Base-by-base conservation (phyloP, 2,797 vertebrate species). In the Pempheris klunzingeri region DNA sequence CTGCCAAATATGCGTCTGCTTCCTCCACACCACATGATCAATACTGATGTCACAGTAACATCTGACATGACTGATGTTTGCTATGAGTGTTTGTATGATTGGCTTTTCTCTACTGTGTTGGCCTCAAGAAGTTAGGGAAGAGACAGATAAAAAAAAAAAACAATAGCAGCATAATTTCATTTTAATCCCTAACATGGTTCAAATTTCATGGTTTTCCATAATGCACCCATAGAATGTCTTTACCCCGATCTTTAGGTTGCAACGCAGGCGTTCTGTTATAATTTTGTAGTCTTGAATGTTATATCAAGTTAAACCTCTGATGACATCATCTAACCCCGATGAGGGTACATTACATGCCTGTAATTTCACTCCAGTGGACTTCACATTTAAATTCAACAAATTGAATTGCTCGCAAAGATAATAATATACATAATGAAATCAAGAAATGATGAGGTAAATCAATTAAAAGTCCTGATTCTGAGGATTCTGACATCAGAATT, bases 1-100 rank as follows among this genome's bases (percentile, higher is more conserved):
- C 81, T 76, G 90, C 85, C 89, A 93, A 90, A 87, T 70, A 85
- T 46, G 65, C 88, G 92, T 87, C 68, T 18, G 67, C 80, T 80
- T 69, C 65, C 54, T 71, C 50, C 60, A 14, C 8, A 44, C 24
- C 38, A n/a, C 70, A 71, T 88, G 91, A 94, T 92, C 92, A 89
- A 92, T 92, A 83, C 80, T 74, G 88, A 91, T 83, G 59, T 53
- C 77, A 83, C 80, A 41, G 65, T 54, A 80, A 80, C 74, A 76
- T 82, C 87, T 87, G 80, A 87, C 74, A 82, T 47, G 0, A 26
- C 54, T 68, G 72, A 82, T 83, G 71, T 73, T 76, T 80, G 79
- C 66, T 34, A 30, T 34, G 64, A 39, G 39, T 53, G 68, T 52
- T 71, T 73, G 73, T 55, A 61, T 73, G 74, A 80, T 79, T 84